Evolutionary conservation across 1,140 invertebrate genomes (phyloP), one percentile per base, ranked within the genome.

Genomic region (Acromyrmex charruanus): DNA sequence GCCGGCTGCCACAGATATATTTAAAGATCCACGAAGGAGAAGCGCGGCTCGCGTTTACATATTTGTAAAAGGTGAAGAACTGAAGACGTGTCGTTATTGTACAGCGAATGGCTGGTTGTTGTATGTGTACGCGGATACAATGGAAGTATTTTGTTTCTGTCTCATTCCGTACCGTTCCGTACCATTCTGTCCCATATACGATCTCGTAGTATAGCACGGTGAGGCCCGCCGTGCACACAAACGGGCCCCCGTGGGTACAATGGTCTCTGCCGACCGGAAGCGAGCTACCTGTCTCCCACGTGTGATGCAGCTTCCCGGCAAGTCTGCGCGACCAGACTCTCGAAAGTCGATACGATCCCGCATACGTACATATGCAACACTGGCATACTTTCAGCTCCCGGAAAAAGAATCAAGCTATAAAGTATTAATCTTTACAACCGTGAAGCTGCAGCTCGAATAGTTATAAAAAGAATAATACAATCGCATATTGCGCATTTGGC

Each of bases 261-360:
- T 91, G 89, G 87, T 88, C 77, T 39, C 79, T 74, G 86, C 69
- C 91, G 93, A 80, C 93, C 93, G 94, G 94, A 95, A 95, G 93
- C 90, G 90, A 93, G 92, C 94, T 94, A 94, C 94, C 94, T 94
- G 94, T 95, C 94, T 95, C 94, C 93, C 94, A 95, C 69, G 80
- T 87, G 80, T 77, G 86, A 91, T 74, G 84, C 79, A 81, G 82
- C 89, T 91, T 91, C 87, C 88, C 87, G 87, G 44, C 88, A 59
- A 85, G 28, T 71, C 63, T 39, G 59, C 53, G 53, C 79, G 79
- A 35, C 44, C 71, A 85, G 55, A 63, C 59, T 85, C 81, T 74
- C 59, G 71, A 75, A 77, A 74, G 81, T 75, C 81, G 69, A 77
- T 85, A 85, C 81, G 44, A 61, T 51, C 7, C 39, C 72, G 71